Base-by-base conservation (phyloP, 2,888 invertebrate genomes). In the Acanthosoma haemorrhoidale region DNA sequence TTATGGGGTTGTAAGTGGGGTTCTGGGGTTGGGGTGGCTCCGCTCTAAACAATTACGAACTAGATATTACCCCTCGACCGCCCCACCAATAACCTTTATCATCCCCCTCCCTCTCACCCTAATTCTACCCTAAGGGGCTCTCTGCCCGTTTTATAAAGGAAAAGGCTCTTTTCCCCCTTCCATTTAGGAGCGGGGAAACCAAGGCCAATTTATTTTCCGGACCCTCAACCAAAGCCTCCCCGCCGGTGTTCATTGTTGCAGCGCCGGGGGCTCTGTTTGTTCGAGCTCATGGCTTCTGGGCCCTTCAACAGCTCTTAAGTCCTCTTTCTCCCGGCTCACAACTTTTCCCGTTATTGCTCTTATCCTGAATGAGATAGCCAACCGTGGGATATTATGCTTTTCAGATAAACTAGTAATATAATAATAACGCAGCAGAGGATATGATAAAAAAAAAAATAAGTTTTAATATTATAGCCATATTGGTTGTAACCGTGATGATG, bases 1-100 rank as follows among this genome's bases (percentile, higher is more conserved):
- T 61, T 61, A 61, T 66, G 41, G 64, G 70, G 59, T 61, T 60
- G 70, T 38, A 51, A 32, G 41, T 70, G 57, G 21, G 70, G 70
- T n/a, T n/a, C n/a, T n/a, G n/a, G n/a, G n/a, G n/a, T n/a, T n/a
- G 66, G 51, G 58, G 59, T 36, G 59, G 68, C 59, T 11, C 31
- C 36, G 21, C 63, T 29, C 69, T 63, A 57, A 60, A 39, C 64
- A 70, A 70, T 61, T 70, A 70, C 61, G 57, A 34, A 58, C 57
- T 67, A 43, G 32, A 36, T 57, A 60, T 57, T 63, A 58, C 59
- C 39, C 32, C 63, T 18, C 39, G 29, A 36, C 58, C 69, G 13
- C 31, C 51, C 41, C 63, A 15, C 69, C 63, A 64, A 64, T 64
- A 64, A 61, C 58, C 67, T 64, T 43, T 59, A 43, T 63, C 61